Conservation (phyloP, 1,140 invertebrate genomes). For the Drosophila pseudoananassae region DNA sequence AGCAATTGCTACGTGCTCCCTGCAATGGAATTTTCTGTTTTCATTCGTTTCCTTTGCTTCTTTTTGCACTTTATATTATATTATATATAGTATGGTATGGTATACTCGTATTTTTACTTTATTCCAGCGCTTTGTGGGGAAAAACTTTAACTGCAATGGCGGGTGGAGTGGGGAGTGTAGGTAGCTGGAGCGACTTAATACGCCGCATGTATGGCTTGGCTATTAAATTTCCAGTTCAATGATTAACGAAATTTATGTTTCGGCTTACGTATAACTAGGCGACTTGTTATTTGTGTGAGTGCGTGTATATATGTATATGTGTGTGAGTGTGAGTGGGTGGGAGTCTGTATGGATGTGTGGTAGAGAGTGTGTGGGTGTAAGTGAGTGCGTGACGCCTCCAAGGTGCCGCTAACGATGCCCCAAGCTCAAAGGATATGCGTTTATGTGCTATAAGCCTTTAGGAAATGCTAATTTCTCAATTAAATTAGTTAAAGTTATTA, state of each 20-base stretch:
- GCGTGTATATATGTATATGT: conserved; percentile 9
- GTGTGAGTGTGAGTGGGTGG: neutral
- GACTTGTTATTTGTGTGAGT: conserved; percentile 1
- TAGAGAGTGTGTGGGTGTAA: conserved; percentile 3
- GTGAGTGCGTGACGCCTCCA: conserved; percentile 67
- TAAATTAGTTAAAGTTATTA: conserved; percentile 1
- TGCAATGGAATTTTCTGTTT: conserved; percentile 64
- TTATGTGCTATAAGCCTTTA: neutral
- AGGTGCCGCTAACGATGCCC: conserved; percentile 62
- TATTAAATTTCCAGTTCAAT: conserved; percentile 82
- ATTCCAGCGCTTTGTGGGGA: conserved; percentile 44
- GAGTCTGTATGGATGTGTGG: conserved; percentile 47
- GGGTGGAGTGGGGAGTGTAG: neutral
- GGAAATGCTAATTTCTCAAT: conserved; percentile 10
- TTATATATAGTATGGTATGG: neutral
- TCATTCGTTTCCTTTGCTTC: neutral
- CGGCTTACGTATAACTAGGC: conserved; percentile 64
- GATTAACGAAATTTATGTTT: conserved; percentile 83
- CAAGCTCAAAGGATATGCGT: conserved; percentile 36
- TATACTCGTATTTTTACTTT: conserved; percentile 5
- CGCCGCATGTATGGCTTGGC: conserved; percentile 60
- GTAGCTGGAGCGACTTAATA: neutral
- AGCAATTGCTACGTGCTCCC: conserved; percentile 66
- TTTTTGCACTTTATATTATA: conserved; percentile 4
- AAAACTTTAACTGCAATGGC: conserved; percentile 64